A percentile compares a stretch with the other conserved stretches of the same genome.
Evolutionary conservation across 2,797 vertebrate genomes (phyloP).

Genomic region (Aplochiton taeniatus): DNA sequence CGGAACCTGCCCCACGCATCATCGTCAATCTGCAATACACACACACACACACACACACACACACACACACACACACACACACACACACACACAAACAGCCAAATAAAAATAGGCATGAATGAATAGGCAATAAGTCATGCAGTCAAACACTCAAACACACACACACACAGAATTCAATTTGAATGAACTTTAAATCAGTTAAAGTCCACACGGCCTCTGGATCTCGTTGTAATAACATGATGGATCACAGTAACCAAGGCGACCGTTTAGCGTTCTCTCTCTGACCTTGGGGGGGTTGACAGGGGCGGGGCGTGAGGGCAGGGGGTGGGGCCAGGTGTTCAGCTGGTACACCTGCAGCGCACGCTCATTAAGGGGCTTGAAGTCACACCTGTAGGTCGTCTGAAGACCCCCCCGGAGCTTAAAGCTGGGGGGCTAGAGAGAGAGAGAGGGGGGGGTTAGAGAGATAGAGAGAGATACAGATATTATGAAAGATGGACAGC

Average conservation of each 20-base stretch:
- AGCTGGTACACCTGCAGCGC: not conserved
- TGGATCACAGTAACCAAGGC: too few relatives aligned
- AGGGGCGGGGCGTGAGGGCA: not conserved
- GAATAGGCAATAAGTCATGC: too few relatives aligned
- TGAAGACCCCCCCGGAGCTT: slow-evolving; percentile 1
- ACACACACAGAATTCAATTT: too few relatives aligned
- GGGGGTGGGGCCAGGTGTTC: not conserved
- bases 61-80: not conserved
- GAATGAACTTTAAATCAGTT: too few relatives aligned
- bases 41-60: not conserved
- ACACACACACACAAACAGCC: too few relatives aligned
- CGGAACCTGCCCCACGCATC: not conserved
- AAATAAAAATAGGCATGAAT: too few relatives aligned
- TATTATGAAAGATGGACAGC: not conserved
- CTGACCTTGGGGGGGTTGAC: not conserved
- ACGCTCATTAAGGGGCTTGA: slow-evolving; percentile 10
- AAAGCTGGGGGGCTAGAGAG: not conserved
- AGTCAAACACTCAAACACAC: not conserved
- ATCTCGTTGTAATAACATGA: too few relatives aligned
- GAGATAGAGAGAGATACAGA: not conserved
- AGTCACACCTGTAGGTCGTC: slow-evolving; percentile 46
- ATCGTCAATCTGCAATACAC: slow-evolving; percentile 4
- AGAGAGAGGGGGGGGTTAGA: not conserved
- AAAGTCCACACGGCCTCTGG: too few relatives aligned
- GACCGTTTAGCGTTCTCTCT: too few relatives aligned